Base-by-base conservation (phyloP, 2,113 vertebrate species). In the Semnornis frantzii region DNA sequence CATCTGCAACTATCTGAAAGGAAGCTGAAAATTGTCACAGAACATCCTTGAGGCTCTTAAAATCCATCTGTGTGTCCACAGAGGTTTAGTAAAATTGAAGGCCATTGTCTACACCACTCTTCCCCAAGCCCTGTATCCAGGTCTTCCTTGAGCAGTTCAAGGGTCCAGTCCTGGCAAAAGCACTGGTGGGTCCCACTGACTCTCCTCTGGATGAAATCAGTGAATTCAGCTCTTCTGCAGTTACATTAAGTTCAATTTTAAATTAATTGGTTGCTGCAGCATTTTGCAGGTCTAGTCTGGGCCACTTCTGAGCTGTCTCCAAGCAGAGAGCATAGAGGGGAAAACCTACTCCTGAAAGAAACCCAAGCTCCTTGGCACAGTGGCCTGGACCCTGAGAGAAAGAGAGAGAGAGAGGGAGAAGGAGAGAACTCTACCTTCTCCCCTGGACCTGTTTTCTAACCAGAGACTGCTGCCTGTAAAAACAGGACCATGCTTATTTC, bases 261-360 rank as follows among this genome's bases (percentile, higher is more conserved):
- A 82, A 59, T 54, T 59, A 70, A 46, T 33, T 66, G 52, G 17
- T 7, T 16, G 5, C 27, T 80, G 31, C n/a, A 82, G 30, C 24
- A 30, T 20, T 77, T 60, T 55, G n/a, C n/a, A 87, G 10, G 27
- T 48, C 33, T 57, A 23, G 20, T 44, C 71, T 85, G 69, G 34
- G 57, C 20, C 6, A 30, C 42, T 71, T 82, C 33, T 71, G 33
- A 77, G 17, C 16, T 34, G 71, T 15, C 5, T 77, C 6, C 48
- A 85, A 57, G 21, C 0, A 0, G 16, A 64, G 28, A 81, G 70
- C 17, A 4, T 12, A 14, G 11, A 0, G 3, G 44, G 34, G 11
- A 21, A 65, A 66, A 39, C 9, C 10, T 31, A 33, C 0, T 3
- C 12, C 9, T 58, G 24, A 31, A 48, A 50, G 33, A 46, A 81